Conservation (phyloP, 1,140 invertebrate species). For the Camponotus pennsylvanicus region DNA sequence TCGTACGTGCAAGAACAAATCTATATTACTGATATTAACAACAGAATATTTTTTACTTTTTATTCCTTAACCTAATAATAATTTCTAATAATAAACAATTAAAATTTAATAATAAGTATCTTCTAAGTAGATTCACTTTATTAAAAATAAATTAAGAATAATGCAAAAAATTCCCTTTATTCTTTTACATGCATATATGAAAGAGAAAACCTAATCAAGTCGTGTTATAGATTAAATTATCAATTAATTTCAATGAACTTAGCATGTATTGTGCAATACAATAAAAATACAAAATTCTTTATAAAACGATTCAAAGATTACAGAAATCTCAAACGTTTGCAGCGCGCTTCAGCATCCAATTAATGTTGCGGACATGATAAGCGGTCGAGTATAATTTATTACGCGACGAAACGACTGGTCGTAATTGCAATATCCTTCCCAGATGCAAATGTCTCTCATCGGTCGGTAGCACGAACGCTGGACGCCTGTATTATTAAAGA, state of each 20-base stretch:
- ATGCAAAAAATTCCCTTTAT: background rate
- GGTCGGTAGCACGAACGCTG: conserved; percentile 65
- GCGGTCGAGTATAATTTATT: conserved; percentile 71
- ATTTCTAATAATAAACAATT: background rate
- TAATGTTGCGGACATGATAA: conserved; percentile 68
- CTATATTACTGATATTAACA: conserved; percentile 8
- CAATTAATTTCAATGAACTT: background rate
- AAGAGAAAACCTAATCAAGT: no score
- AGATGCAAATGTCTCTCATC: conserved; percentile 67
- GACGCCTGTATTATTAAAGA: conserved; percentile 71
- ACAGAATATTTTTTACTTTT: conserved; percentile 3
- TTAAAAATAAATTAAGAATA: background rate
- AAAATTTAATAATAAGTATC: background rate
- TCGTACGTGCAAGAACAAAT: conserved; percentile 22
- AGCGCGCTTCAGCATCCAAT: conserved; percentile 55
- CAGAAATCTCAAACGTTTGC: conserved; percentile 47
- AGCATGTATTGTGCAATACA: background rate
- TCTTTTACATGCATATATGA: background rate
- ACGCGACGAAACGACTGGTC: conserved; percentile 62
- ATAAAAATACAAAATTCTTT: conserved; percentile 14
- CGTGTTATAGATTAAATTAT: background rate
- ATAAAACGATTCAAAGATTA: conserved; percentile 8
- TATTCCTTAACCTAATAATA: background rate
- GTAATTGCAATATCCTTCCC: conserved; percentile 74
- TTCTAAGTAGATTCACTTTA: background rate